Evolutionary conservation across 1,140 invertebrate genomes (phyloP), one percentile per base, ranked within the genome.

Genomic region (Drosophila erecta): DNA sequence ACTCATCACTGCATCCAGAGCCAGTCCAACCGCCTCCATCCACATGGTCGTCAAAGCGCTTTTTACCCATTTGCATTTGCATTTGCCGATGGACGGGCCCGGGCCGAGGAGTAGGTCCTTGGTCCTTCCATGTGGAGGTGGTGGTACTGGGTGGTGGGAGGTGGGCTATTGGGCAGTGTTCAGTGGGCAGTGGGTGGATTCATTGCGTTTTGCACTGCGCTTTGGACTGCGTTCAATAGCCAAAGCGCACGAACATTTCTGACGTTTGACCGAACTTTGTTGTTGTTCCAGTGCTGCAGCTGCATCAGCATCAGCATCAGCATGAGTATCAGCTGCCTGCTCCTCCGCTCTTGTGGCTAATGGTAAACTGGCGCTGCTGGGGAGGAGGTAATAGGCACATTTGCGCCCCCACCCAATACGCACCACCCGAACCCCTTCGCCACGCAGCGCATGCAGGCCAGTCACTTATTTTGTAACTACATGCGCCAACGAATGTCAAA

Each of bases 211-310:
- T 72, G 55, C 44, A 50, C 27, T 46, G 49, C 58, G 69, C 54
- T 54, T 81, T 50, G 54, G 38, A 40, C 46, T 76, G 44, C 65
- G 74, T 76, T 76, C 74, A 76, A 76, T 76, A 77, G 74, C 69
- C 53, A 74, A 62, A 72, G 55, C 44, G 54, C 60, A 60, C 72
- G 59, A 70, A 67, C 72, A 65, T 85, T 76, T 59, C 81, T 86
- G 74, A 87, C 66, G 75, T 86, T 86, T 89, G 83, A 81, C 79
- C 76, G 56, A 89, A 83, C 79, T 78, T 79, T 85, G 81, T 58
- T 83, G 66, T 80, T 86, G 49, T 59, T 66, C 72, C 44, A 75
- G 50, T 75, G 65, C 40, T 33, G 60, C 47, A 44, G 14, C 33
- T 54, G 47, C 65, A 54, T 10, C 60, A 54, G 10, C 46, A 27